Percentiles rank a stretch among this genome's conserved stretches.
phyloP scores from a whole-genome alignment of 2,797 vertebrate genomes.

The Lophotriccus pileatus region DNA sequence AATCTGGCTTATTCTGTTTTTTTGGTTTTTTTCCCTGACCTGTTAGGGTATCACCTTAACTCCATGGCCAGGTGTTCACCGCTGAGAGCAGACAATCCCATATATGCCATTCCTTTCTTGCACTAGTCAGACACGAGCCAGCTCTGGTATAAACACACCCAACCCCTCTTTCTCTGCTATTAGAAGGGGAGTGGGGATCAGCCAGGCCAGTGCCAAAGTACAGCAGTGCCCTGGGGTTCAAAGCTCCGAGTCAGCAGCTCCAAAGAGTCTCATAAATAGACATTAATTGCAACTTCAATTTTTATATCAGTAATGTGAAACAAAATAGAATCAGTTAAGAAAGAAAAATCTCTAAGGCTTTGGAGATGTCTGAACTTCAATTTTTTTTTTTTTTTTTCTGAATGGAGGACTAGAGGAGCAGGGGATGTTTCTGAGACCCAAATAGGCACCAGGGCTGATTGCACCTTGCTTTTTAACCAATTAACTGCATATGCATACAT shows the following conservation, averaged over 20 bases:
- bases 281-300: background rate
- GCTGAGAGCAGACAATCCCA: background rate
- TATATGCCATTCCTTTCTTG: background rate
- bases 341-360: background rate
- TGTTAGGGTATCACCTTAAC: background rate
- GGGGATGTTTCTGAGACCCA: background rate
- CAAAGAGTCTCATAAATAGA: background rate
- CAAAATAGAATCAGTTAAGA: background rate
- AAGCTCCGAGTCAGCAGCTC: background rate
- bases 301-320: rapidly evolving
- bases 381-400: background rate
- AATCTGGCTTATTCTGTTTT: background rate
- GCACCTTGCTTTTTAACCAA: background rate
- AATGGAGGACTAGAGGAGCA: background rate
- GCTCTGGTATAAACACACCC: background rate
- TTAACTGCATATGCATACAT: background rate
- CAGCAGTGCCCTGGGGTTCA: background rate
- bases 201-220: background rate
- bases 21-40: background rate
- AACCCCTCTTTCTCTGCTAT: background rate
- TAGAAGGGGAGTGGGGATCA: background rate
- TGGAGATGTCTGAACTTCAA: background rate
- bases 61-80: background rate
- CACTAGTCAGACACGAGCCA: background rate
- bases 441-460: background rate